These are phyloP conservation scores for Megaptera novaeangliae DNA, from an alignment of 2,113 vertebrate species.

Conservation along the genomic window DNA sequence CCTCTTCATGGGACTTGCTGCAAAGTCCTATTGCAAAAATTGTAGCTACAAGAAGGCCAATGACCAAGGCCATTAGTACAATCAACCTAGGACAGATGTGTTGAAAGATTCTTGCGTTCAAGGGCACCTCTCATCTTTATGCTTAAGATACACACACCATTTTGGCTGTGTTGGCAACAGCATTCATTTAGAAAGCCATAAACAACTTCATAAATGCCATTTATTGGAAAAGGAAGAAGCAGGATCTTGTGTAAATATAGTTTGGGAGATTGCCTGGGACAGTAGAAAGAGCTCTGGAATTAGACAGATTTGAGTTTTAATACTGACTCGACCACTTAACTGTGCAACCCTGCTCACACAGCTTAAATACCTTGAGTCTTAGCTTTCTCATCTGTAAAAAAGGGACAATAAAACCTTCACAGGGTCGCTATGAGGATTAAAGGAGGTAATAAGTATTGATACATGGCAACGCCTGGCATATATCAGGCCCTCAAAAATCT, in stretches of 20 bases:
- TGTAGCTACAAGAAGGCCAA: not conserved
- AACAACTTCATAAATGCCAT: not conserved
- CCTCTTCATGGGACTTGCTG: not conserved
- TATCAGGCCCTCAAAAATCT: not conserved
- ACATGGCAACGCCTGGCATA: not conserved
- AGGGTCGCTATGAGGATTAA: not conserved
- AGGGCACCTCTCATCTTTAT: not conserved
- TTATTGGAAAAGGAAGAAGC: not conserved
- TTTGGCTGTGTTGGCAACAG: not conserved
- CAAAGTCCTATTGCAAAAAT: not conserved
- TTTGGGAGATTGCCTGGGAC: not conserved
- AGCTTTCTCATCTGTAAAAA: not conserved
- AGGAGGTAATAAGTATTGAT: not conserved
- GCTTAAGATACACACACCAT: not conserved
- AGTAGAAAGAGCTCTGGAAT: not conserved
- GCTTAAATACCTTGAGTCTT: not conserved
- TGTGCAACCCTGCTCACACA: not conserved
- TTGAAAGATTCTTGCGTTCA: not conserved
- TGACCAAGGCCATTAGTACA: not conserved
- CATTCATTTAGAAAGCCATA: not conserved
- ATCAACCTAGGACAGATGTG: not conserved
- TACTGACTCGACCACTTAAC: not conserved
- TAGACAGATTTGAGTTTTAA: not conserved
- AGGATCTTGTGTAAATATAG: not conserved
- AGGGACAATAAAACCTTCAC: not conserved